phyloP scores from a whole-genome alignment of 23 tunicate genomes.

The Trididemnum clinides region DNA sequence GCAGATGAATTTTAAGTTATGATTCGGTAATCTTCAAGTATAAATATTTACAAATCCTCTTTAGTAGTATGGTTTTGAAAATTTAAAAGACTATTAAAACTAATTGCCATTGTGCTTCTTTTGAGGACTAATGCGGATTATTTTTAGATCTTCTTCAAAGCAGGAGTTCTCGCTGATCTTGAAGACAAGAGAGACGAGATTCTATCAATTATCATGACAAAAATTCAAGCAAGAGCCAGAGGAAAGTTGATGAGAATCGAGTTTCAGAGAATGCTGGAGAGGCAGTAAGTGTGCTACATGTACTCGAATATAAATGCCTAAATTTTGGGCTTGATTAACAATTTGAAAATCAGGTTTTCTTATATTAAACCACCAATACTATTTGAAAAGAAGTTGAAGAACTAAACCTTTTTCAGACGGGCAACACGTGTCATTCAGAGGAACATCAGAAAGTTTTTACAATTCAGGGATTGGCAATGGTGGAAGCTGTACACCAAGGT shows the following conservation, averaged over 20 bases:
- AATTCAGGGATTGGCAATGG: constrained; percentile 98
- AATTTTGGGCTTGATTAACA: too few relatives aligned
- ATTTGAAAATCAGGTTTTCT: too few relatives aligned
- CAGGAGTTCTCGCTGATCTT: constrained; percentile 96
- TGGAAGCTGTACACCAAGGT: constrained; percentile 97
- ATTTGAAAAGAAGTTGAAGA: too few relatives aligned
- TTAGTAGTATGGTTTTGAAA: too few relatives aligned
- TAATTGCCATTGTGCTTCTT: too few relatives aligned
- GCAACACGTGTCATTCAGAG: constrained; percentile 84
- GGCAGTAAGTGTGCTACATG: constrained; percentile 79
- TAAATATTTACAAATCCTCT: too few relatives aligned
- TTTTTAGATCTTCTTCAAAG: constrained; percentile 92
- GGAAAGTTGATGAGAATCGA: constrained; percentile 97
- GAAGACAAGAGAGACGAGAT: constrained; percentile 91
- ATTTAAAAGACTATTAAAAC: too few relatives aligned
- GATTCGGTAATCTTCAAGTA: too few relatives aligned
- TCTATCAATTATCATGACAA: constrained; percentile 76
- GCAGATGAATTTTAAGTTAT: too few relatives aligned
- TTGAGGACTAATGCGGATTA: too few relatives aligned
- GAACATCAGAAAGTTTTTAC: constrained; percentile 88
- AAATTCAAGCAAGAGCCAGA: constrained; percentile 75
- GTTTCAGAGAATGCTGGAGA: constrained; percentile 82
- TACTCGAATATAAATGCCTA: too few relatives aligned
- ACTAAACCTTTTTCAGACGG: constrained; percentile 54
- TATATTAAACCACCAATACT: too few relatives aligned